A percentile compares a stretch with the other conserved stretches of the same genome.
These are phyloP conservation scores for Onchidella celtica DNA, from an alignment of 2,888 invertebrate species.

Conservation along the genomic window DNA sequence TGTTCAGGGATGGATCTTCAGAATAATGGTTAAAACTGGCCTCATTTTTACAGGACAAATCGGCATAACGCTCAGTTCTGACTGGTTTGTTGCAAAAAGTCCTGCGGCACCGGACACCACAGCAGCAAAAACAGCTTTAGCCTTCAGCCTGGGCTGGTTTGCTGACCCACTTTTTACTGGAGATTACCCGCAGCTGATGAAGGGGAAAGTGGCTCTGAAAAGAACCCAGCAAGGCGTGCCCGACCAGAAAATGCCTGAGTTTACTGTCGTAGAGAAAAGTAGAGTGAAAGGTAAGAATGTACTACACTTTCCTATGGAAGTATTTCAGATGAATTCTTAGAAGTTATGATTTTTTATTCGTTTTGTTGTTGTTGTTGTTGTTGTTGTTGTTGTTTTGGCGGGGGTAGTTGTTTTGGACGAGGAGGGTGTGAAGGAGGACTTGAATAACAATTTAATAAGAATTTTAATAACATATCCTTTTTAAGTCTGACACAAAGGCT, in stretches of 20 bases:
- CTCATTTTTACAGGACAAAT: conserved; percentile 59
- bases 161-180: conserved; percentile 73
- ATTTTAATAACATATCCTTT: no score
- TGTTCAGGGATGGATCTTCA: no score
- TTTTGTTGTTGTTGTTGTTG: not conserved
- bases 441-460: no score
- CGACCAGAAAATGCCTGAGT: conserved; percentile 26
- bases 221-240: not conserved
- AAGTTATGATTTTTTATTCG: no score
- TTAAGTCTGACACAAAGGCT: no score
- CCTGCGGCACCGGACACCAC: conserved; percentile 63
- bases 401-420: not conserved
- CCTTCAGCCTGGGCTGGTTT: conserved; percentile 74
- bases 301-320: no score
- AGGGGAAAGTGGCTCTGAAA: conserved; percentile 12
- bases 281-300: conserved; percentile 24
- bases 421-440: no score
- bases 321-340: not conserved
- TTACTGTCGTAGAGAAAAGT: conserved; percentile 5
- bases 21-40: no score
- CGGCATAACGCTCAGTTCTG: conserved; percentile 68
- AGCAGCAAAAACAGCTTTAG: conserved; percentile 61
- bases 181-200: conserved; percentile 38
- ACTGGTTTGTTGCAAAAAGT: conserved; percentile 66
- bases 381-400: no score